Percentiles rank a stretch among this genome's conserved stretches.
These are phyloP conservation scores for Dasysyrphus tricinctus DNA, from an alignment of 2,888 invertebrate species.

Conservation along the genomic window DNA sequence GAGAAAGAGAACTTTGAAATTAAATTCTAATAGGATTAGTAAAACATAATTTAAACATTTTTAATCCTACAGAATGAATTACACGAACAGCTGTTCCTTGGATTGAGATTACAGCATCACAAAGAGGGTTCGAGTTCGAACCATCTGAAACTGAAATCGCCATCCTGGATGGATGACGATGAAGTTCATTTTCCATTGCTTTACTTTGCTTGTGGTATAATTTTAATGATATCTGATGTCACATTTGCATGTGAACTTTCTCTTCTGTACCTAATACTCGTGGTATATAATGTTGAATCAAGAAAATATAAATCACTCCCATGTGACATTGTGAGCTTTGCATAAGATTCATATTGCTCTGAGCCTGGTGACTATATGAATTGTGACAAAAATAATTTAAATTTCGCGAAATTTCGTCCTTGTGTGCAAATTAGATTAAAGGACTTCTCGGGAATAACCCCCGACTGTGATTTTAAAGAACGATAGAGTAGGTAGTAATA, in stretches of 20 bases:
- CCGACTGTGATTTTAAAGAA: not conserved
- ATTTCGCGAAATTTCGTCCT: slow-evolving; percentile 19
- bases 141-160: slow-evolving; percentile 7
- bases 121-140: not conserved
- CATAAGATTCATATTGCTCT: slow-evolving; percentile 6
- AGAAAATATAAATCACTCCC: slow-evolving; percentile 34
- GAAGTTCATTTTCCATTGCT: not conserved
- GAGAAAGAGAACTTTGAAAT: slow-evolving; percentile 43
- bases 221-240: slow-evolving; percentile 33
- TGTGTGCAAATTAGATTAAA: slow-evolving; percentile 2
- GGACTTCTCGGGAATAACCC: not conserved
- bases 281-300: slow-evolving; percentile 11
- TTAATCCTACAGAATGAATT: slow-evolving; percentile 44
- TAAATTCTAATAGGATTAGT: slow-evolving; percentile 65
- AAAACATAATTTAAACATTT: slow-evolving; percentile 67
- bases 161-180: not conserved
- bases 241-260: slow-evolving; percentile 26
- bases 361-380: slow-evolving; percentile 20
- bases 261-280: not conserved
- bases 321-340: slow-evolving; percentile 31
- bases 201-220: not conserved
- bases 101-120: not conserved
- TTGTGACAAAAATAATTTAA: slow-evolving; percentile 27
- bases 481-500: not conserved
- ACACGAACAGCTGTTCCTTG: slow-evolving; percentile 18